Conservation (phyloP, 2,888 invertebrate species). For the Prionchulus punctatus region DNA sequence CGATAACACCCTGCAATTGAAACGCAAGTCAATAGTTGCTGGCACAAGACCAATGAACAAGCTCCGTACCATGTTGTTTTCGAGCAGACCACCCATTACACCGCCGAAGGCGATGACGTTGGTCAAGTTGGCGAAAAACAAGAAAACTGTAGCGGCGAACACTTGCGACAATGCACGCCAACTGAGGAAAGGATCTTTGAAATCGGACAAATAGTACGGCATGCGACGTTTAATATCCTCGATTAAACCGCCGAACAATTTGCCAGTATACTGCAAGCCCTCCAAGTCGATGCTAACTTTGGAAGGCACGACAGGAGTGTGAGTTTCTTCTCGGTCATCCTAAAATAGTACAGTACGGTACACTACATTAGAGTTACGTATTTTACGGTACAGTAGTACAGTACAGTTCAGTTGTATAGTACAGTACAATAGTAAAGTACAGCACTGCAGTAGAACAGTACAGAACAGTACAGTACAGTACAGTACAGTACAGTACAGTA, state of each 20-base stretch:
- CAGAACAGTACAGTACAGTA: too few species aligned
- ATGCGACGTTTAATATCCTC: slow-evolving; percentile 33
- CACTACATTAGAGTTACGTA: too few species aligned
- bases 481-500: too few species aligned
- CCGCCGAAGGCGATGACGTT: slow-evolving; percentile 37
- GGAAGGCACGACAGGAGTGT: neutral
- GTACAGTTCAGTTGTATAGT: too few species aligned
- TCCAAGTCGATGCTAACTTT: neutral
- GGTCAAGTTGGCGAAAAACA: slow-evolving; percentile 35
- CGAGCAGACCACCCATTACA: slow-evolving; percentile 33
- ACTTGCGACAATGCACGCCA: slow-evolving; percentile 31
- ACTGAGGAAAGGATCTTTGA: slow-evolving; percentile 30
- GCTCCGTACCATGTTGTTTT: slow-evolving; percentile 33
- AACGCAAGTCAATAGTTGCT: neutral
- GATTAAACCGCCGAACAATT: slow-evolving; percentile 36
- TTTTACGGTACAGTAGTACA: too few species aligned
- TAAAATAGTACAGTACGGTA: too few species aligned
- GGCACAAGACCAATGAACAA: neutral
- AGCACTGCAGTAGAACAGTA: too few species aligned
- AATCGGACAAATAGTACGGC: slow-evolving; percentile 34
- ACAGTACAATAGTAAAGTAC: too few species aligned
- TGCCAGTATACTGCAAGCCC: slow-evolving; percentile 13
- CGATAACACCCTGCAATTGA: slow-evolving; percentile 16
- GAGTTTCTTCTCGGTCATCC: neutral
- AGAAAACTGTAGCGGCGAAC: slow-evolving; percentile 32